Evolutionary conservation across 1,140 invertebrate genomes (phyloP).

Genomic region (Drosophila sucinea): DNA sequence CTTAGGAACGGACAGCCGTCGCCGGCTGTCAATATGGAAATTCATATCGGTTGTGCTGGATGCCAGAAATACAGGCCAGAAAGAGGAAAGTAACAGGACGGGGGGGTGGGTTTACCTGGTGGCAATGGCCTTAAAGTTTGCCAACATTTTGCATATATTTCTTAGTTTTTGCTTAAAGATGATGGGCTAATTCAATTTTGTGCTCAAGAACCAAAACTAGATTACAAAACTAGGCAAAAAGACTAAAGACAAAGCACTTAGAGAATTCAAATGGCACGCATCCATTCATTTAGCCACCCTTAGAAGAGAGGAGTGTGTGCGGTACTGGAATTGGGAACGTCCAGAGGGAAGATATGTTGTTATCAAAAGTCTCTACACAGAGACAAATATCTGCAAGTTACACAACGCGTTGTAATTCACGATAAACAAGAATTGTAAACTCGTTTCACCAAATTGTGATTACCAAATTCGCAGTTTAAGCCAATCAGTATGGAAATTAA

Average conservation of each 20-base stretch:
- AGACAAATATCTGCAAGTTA: background rate
- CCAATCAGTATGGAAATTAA: too few relatives aligned
- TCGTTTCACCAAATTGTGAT: too few relatives aligned
- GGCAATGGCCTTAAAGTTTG: constrained; percentile 9
- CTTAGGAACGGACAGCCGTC: constrained; percentile 50
- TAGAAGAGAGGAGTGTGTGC: background rate
- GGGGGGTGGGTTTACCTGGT: constrained; percentile 3
- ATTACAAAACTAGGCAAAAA: constrained; percentile 56
- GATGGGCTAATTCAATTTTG: constrained; percentile 65
- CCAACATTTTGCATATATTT: constrained; percentile 12
- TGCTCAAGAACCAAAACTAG: constrained; percentile 47
- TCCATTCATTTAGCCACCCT: background rate
- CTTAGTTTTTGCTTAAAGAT: constrained; percentile 48
- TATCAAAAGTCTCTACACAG: background rate
- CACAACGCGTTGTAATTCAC: too few relatives aligned
- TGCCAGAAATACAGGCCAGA: background rate
- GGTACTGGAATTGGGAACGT: background rate
- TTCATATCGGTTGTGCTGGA: constrained; percentile 72
- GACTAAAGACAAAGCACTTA: constrained; percentile 50
- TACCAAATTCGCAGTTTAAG: too few relatives aligned
- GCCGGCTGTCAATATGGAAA: constrained; percentile 80
- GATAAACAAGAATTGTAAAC: too few relatives aligned
- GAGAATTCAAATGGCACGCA: constrained; percentile 48
- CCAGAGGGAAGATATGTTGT: background rate
- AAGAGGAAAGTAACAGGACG: background rate